phyloP scores from a whole-genome alignment of 2,797 vertebrate species.

The Mus spretus region DNA sequence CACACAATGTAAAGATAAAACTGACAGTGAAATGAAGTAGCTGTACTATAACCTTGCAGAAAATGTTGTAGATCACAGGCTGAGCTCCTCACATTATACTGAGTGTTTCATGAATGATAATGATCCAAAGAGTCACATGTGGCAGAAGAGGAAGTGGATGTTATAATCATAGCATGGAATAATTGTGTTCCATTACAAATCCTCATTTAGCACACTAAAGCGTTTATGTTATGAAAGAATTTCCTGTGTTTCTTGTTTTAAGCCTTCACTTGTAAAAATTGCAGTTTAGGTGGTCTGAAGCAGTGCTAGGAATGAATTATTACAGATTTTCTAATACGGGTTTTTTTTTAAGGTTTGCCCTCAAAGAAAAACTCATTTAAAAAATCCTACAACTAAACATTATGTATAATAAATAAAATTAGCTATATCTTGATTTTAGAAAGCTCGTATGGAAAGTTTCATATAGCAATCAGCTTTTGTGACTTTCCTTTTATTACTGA shows the following conservation, averaged over 20 bases:
- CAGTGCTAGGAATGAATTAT: background rate
- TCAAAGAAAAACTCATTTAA: constrained; percentile 49
- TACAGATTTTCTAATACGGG: constrained; percentile 18
- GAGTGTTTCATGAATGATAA: background rate
- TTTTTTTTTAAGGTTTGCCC: constrained; percentile 16
- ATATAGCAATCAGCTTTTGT: constrained; percentile 46
- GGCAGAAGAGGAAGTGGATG: constrained; percentile 24
- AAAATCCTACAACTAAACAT: constrained; percentile 42
- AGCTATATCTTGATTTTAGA: constrained; percentile 21
- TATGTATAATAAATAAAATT: constrained; percentile 44
- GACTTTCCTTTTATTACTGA: constrained; percentile 50
- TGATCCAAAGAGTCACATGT: background rate
- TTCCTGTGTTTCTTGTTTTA: constrained; percentile 9
- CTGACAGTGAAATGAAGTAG: constrained; percentile 57
- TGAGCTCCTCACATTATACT: background rate
- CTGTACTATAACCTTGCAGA: background rate
- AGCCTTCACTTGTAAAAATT: background rate
- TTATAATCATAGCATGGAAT: background rate
- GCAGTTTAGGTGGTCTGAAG: constrained; percentile 16
- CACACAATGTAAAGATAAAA: background rate
- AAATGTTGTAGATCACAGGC: constrained; percentile 9
- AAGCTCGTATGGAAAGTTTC: constrained; percentile 7
- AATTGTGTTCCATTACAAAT: constrained; percentile 48
- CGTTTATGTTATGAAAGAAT: constrained; percentile 46
- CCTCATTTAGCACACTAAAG: constrained; percentile 11